phyloP scores from a whole-genome alignment of 1,140 invertebrate species.

The Acromyrmex echinatior region DNA sequence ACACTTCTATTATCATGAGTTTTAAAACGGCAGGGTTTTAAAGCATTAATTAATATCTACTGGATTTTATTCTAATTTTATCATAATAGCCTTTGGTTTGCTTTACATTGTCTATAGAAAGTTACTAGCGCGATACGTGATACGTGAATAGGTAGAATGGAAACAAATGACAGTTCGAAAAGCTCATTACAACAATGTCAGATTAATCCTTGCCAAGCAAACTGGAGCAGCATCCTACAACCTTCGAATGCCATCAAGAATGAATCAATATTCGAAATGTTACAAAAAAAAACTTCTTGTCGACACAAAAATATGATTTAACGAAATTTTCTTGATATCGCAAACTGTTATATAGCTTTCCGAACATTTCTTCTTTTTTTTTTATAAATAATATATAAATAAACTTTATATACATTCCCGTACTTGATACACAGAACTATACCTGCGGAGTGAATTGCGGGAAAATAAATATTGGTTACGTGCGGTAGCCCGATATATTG shows the following conservation, averaged over 20 bases:
- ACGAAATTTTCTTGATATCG: constrained; percentile 11
- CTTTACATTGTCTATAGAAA: neutral
- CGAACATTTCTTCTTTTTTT: neutral
- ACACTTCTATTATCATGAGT: neutral
- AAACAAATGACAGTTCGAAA: constrained; percentile 31
- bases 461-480: constrained; percentile 1
- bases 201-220: constrained; percentile 30
- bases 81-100: constrained; percentile 18
- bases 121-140: neutral
- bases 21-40: neutral
- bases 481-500: neutral
- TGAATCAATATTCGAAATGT: constrained; percentile 23
- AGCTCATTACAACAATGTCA: constrained; percentile 14
- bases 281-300: neutral
- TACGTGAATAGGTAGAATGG: constrained; percentile 19
- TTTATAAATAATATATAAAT: neutral
- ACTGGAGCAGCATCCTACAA: constrained; percentile 35
- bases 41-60: neutral
- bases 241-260: neutral
- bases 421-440: neutral
- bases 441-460: neutral
- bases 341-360: neutral
- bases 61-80: constrained; percentile 25
- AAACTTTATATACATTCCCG: neutral
- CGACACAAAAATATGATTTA: neutral